Conservation (phyloP, 2,888 invertebrate species). For the Sesamia inferens region DNA sequence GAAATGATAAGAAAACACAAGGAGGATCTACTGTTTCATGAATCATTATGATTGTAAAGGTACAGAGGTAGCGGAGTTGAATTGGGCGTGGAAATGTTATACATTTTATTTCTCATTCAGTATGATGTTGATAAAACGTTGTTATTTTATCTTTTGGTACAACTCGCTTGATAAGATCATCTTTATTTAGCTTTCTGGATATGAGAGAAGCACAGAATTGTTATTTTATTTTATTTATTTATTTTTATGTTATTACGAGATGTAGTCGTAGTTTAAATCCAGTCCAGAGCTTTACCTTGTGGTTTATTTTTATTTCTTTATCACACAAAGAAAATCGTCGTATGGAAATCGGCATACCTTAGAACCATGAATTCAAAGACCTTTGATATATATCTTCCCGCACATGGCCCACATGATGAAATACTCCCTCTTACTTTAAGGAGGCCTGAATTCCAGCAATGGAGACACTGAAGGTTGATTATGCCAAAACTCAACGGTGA, state of each 20-base stretch:
- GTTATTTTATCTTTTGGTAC: not conserved
- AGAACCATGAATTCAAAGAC: not conserved
- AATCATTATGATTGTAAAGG: slow-evolving; percentile 37
- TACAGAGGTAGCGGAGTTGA: not conserved
- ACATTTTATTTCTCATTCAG: not conserved
- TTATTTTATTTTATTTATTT: too few relatives aligned
- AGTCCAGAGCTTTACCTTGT: not conserved
- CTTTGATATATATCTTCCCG: not conserved
- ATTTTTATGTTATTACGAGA: too few relatives aligned
- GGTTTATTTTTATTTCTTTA: not conserved
- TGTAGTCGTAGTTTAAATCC: not conserved
- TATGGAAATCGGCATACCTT: not conserved
- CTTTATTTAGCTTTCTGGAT: not conserved
- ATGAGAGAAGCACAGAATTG: not conserved
- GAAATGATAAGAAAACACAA: slow-evolving; percentile 50
- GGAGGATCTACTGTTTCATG: slow-evolving; percentile 23
- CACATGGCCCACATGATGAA: not conserved
- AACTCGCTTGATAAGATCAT: not conserved
- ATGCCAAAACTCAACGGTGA: not conserved
- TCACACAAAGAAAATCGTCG: not conserved
- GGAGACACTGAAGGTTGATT: not conserved
- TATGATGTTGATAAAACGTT: not conserved
- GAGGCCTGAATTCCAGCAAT: not conserved
- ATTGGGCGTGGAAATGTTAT: not conserved
- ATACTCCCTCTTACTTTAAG: not conserved